Percentiles rank a stretch among this genome's conserved stretches.
phyloP scores from a whole-genome alignment of 2,888 invertebrate species.

The Hydrotaea diabolus region DNA sequence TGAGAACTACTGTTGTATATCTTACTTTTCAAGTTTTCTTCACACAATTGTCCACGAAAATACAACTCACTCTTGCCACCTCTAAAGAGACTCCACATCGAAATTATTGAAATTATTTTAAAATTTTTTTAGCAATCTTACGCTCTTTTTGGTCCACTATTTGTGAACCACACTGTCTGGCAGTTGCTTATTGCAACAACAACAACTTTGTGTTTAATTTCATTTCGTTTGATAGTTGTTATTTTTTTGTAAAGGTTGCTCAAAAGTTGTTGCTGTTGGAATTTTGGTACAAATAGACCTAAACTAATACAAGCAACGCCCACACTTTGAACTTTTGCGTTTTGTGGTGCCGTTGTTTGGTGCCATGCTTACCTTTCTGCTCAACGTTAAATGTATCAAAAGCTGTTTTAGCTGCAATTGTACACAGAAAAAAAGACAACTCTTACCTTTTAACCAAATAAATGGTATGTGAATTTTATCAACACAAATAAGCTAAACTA shows the following conservation, averaged over 20 bases:
- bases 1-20: too few species aligned
- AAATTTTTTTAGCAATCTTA: too few species aligned
- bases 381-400: neutral
- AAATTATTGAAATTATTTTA: too few species aligned
- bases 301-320: constrained; percentile 65
- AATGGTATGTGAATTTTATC: too few species aligned
- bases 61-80: too few species aligned
- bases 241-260: neutral
- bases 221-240: constrained; percentile 2
- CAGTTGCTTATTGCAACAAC: neutral
- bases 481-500: too few species aligned
- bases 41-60: too few species aligned
- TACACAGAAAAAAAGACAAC: too few species aligned
- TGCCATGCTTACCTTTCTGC: neutral
- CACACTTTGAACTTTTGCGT: constrained; percentile 64
- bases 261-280: constrained; percentile 32
- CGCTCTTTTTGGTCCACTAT: too few species aligned
- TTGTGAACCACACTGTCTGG: neutral
- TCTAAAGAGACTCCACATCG: too few species aligned
- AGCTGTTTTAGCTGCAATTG: constrained; percentile 14
- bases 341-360: neutral
- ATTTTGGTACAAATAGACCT: constrained; percentile 55
- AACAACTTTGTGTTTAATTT: constrained; percentile 44
- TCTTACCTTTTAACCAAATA: too few species aligned
- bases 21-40: too few species aligned